These are phyloP conservation scores for Hydrotaea cyrtoneurina DNA, from an alignment of 2,888 invertebrate species.

Conservation along the genomic window DNA sequence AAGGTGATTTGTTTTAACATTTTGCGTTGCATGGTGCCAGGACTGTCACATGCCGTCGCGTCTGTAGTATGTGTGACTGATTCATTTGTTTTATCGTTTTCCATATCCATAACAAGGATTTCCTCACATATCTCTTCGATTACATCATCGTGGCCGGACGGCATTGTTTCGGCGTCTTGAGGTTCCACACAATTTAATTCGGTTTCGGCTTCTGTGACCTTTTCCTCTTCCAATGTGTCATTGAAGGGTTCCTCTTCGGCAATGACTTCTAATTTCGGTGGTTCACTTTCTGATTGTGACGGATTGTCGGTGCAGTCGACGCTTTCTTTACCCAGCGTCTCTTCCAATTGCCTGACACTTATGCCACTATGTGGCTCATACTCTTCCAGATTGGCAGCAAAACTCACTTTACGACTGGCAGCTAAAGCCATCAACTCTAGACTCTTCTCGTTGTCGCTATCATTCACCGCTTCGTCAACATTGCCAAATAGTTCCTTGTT, in stretches of 20 bases:
- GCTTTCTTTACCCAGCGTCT: slow-evolving; percentile 37
- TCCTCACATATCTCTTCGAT: slow-evolving; percentile 79
- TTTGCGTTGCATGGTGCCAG: slow-evolving; percentile 50
- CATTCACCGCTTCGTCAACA: slow-evolving; percentile 53
- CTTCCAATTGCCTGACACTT: slow-evolving; percentile 50
- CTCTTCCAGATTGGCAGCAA: slow-evolving; percentile 81
- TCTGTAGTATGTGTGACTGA: no score
- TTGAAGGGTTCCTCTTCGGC: slow-evolving; percentile 50
- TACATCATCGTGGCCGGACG: slow-evolving; percentile 57
- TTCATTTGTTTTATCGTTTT: slow-evolving; percentile 45
- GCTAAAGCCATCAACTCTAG: slow-evolving; percentile 9
- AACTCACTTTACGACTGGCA: slow-evolving; percentile 80
- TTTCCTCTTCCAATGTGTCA: neutral
- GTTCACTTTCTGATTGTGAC: slow-evolving; percentile 50
- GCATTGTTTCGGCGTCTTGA: neutral
- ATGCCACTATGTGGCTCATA: slow-evolving; percentile 80
- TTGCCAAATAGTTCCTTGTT: slow-evolving; percentile 81
- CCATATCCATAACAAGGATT: slow-evolving; percentile 74
- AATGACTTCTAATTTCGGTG: slow-evolving; percentile 63
- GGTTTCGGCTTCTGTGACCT: slow-evolving; percentile 21
- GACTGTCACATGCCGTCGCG: slow-evolving; percentile 41
- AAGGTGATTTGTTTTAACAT: slow-evolving; percentile 73
- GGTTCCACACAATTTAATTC: slow-evolving; percentile 1
- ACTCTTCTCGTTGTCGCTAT: neutral
- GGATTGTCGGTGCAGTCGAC: slow-evolving; percentile 28